phyloP scores from a whole-genome alignment of 2,888 invertebrate species.

The Anagyrus pseudococci region DNA sequence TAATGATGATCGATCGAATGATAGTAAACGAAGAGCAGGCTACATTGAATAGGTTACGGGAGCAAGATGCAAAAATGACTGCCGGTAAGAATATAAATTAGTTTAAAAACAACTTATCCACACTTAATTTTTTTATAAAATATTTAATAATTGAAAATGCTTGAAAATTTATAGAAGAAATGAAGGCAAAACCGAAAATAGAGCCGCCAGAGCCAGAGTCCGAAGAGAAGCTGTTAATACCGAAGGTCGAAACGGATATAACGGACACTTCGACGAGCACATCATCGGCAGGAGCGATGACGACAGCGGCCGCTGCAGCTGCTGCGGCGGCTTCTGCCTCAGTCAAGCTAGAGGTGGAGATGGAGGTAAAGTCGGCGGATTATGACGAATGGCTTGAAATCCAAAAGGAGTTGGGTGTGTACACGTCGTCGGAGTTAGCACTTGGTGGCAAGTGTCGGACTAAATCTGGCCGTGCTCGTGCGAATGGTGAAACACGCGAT shows the following conservation, averaged over 20 bases:
- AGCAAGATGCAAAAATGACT: constrained; percentile 61
- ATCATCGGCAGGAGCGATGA: constrained; percentile 43
- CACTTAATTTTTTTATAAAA: not conserved
- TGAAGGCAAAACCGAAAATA: constrained; percentile 45
- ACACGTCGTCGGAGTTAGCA: constrained; percentile 41
- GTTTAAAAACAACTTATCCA: not conserved
- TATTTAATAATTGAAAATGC: not conserved
- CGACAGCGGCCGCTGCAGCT: constrained; percentile 44
- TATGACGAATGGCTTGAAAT: constrained; percentile 75
- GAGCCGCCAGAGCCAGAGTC: not conserved
- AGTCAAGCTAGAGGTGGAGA: constrained; percentile 57
- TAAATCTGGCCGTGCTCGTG: constrained; percentile 50
- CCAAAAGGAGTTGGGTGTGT: constrained; percentile 69
- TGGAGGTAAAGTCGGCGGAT: constrained; percentile 57
- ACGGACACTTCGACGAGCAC: constrained; percentile 29
- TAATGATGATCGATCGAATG: constrained; percentile 78
- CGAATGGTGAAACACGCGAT: constrained; percentile 50
- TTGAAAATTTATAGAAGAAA: constrained; percentile 48
- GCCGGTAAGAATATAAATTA: constrained; percentile 47
- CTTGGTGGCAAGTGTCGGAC: constrained; percentile 20
- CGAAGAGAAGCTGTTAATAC: constrained; percentile 57
- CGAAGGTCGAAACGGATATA: constrained; percentile 54
- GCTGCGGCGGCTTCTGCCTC: constrained; percentile 48
- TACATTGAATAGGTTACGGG: constrained; percentile 68
- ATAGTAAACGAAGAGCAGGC: constrained; percentile 76